Evolutionary conservation across 2,797 vertebrate species (phyloP).

Genomic region (Oophaga sylvatica): DNA sequence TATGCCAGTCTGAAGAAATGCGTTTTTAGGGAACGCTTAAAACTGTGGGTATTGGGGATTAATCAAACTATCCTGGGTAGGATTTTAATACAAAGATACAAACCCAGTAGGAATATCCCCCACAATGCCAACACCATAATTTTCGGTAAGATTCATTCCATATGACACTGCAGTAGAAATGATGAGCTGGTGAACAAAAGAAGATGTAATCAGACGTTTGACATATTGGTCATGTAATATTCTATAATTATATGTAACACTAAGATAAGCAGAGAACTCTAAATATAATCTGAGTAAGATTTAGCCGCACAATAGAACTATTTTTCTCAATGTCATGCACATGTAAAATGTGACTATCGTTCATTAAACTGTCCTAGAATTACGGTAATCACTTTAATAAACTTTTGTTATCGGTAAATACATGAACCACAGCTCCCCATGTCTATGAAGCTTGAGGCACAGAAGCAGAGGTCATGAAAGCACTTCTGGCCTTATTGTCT

Average conservation of each 20-base stretch:
- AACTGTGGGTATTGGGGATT: no score
- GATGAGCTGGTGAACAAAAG: conserved; percentile 79
- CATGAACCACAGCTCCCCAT: no score
- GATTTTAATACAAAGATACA: conserved; percentile 64
- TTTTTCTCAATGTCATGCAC: background rate
- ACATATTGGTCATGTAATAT: background rate
- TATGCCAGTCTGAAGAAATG: no score
- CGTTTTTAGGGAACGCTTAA: no score
- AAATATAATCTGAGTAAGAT: background rate
- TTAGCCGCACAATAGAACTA: background rate
- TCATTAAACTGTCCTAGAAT: no score
- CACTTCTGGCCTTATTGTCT: no score
- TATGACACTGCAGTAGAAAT: conserved; percentile 83
- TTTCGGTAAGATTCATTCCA: conserved; percentile 72
- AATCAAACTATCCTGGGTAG: no score
- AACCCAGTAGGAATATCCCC: conserved; percentile 92
- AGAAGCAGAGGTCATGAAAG: no score
- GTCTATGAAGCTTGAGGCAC: no score
- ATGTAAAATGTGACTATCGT: background rate
- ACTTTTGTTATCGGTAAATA: no score
- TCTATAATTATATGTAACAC: background rate
- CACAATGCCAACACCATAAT: conserved; percentile 83
- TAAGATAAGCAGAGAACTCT: background rate
- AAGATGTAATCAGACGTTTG: background rate
- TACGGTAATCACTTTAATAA: no score